These are phyloP conservation scores for Stylophora pistillata DNA, from an alignment of 64 coral and sea anemone genomes.

Conservation along the genomic window DNA sequence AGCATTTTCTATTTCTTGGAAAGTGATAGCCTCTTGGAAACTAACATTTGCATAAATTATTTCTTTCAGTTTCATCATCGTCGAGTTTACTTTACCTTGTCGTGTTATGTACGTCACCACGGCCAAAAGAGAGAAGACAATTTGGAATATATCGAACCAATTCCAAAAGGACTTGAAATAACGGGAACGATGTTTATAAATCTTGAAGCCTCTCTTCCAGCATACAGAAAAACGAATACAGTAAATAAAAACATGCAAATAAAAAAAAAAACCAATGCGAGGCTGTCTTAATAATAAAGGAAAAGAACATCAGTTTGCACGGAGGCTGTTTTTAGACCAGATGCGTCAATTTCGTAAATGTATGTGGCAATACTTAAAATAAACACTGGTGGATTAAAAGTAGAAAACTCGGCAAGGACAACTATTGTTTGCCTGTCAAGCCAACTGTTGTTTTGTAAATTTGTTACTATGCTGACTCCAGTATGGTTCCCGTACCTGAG, in stretches of 20 bases:
- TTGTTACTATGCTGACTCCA: no score
- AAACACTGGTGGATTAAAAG: no score
- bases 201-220: background rate
- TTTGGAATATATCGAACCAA: conserved; percentile 43
- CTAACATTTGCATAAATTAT: conserved; percentile 18
- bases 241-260: no score
- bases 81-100: background rate
- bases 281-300: conserved; percentile 11
- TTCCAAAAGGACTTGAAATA: conserved; percentile 47
- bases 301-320: conserved; percentile 20
- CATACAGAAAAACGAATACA: conserved; percentile 5
- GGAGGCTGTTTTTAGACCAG: background rate
- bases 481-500: no score
- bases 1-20: background rate
- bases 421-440: no score
- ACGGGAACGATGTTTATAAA: background rate
- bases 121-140: background rate
- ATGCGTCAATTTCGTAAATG: no score
- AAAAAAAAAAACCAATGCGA: conserved; percentile 25
- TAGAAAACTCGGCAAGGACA: no score
- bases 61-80: background rate
- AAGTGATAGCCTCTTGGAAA: conserved; percentile 9
- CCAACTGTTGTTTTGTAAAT: no score
- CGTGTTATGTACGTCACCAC: background rate
- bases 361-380: background rate